Conservation (phyloP, 2,888 invertebrate genomes). For the Andrena hattorfiana region DNA sequence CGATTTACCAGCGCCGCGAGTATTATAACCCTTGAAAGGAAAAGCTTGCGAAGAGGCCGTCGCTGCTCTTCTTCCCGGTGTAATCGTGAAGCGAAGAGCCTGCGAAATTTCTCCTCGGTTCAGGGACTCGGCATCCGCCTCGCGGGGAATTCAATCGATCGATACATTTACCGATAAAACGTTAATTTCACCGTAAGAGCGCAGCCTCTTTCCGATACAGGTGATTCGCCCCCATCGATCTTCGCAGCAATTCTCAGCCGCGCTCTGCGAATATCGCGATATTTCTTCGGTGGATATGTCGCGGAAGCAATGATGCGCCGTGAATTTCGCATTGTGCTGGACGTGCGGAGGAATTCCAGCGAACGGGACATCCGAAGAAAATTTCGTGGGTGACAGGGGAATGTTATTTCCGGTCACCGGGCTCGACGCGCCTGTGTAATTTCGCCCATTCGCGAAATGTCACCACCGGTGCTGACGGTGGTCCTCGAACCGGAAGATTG, state of each 20-base stretch:
- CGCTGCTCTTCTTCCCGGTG: background rate
- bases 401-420: constrained; percentile 32
- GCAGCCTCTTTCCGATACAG: too few species aligned
- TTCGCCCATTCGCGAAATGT: background rate
- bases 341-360: background rate
- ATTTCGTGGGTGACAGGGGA: constrained; percentile 4
- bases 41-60: background rate
- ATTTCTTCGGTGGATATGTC: background rate
- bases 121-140: background rate
- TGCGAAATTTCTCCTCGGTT: background rate
- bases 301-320: background rate
- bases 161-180: background rate
- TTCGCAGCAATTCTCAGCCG: background rate
- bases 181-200: too few species aligned
- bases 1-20: constrained; percentile 8
- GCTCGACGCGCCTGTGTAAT: background rate
- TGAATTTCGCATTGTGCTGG: background rate
- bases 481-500: background rate
- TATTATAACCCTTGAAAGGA: background rate
- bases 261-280: background rate
- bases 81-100: background rate
- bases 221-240: background rate
- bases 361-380: constrained; percentile 1
- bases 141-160: background rate
- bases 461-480: background rate